Percentiles rank a stretch among this genome's conserved stretches.
Conservation (phyloP, 2,888 invertebrate species). For the Napeogenes inachia region DNA sequence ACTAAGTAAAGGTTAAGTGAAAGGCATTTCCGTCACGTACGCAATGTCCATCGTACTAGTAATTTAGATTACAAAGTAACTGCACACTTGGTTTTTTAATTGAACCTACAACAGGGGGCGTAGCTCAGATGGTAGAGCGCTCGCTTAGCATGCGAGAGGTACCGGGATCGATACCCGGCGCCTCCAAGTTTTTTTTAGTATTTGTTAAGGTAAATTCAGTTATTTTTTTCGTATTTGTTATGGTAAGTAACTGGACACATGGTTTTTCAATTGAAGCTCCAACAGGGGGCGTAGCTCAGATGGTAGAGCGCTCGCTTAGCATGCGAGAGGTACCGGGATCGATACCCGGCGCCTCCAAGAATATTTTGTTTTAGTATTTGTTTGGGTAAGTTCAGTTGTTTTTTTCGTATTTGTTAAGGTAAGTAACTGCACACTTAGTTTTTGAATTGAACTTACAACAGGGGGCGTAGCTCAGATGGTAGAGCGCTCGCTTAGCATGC, state of each 20-base stretch:
- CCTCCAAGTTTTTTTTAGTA: slow-evolving; percentile 53
- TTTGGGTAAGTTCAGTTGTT: no score
- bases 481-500: slow-evolving; percentile 78
- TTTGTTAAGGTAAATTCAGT: not conserved
- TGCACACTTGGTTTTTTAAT: not conserved
- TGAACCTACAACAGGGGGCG: slow-evolving; percentile 52
- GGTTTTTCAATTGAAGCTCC: not conserved
- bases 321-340: slow-evolving; percentile 79
- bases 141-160: slow-evolving; percentile 78
- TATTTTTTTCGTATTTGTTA: no score
- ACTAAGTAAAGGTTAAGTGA: slow-evolving; percentile 14
- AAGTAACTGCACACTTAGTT: not conserved
- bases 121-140: slow-evolving; percentile 78
- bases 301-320: slow-evolving; percentile 78
- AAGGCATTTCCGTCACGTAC: slow-evolving; percentile 24
- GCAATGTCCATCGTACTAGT: slow-evolving; percentile 9
- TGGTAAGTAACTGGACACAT: not conserved
- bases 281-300: slow-evolving; percentile 76
- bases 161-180: slow-evolving; percentile 79
- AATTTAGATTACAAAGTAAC: slow-evolving; percentile 1
- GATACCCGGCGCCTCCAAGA: slow-evolving; percentile 77
- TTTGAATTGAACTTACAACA: not conserved
- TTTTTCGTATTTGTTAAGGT: no score
- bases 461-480: slow-evolving; percentile 78
- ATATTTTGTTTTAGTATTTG: not conserved